Evolutionary conservation across 2,113 vertebrate genomes (phyloP), one percentile per base, ranked within the genome.

Genomic region (Cryptoleucopteryx plumbea): DNA sequence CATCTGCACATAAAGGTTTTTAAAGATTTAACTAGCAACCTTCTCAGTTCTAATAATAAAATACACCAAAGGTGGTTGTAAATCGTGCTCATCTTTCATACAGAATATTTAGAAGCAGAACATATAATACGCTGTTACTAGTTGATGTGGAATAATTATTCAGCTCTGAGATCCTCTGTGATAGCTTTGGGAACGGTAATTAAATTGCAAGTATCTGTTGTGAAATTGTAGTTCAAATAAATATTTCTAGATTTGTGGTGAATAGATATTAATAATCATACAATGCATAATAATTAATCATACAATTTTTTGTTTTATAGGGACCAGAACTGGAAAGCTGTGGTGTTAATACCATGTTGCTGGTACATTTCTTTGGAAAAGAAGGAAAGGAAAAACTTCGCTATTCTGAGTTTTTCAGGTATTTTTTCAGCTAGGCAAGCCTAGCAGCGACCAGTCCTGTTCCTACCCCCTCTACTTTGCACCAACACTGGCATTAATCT

Each of bases 341-440:
- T 47, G 96, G 48, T 48, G 97, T 98, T 93, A 98, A 98, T 96
- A 99, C 99, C 3, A 98, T 99, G 10, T 98, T 99, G 91, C 98
- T 99, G 97, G 98, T 99, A 32, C 98, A 97, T 96, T 99, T 99
- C 97, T 99, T 99, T 95, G 99, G 99, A 11, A 98, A 97, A 96
- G 98, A 86, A 93, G 99, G 99, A 96, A 97, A 98, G 61, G 98
- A 98, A 32, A 99, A 99, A 91, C 97, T 99, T 92, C 98, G 97
- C 86, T 99, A 99, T 96, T 98, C 97, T 40, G 98, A 99, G 74
- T 99, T 99, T 96, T 98, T 91, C 97, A 99, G 98, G 99, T 99
- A 98, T 82, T 70, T 62, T 82, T 94, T 50, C 25, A 58, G 32
- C 70, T 82, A 42, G 55, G 27, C 71, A 45, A 95, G 27, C 47